These are phyloP conservation scores for Athrips mouffetella DNA, from an alignment of 2,888 invertebrate species.

Conservation along the genomic window DNA sequence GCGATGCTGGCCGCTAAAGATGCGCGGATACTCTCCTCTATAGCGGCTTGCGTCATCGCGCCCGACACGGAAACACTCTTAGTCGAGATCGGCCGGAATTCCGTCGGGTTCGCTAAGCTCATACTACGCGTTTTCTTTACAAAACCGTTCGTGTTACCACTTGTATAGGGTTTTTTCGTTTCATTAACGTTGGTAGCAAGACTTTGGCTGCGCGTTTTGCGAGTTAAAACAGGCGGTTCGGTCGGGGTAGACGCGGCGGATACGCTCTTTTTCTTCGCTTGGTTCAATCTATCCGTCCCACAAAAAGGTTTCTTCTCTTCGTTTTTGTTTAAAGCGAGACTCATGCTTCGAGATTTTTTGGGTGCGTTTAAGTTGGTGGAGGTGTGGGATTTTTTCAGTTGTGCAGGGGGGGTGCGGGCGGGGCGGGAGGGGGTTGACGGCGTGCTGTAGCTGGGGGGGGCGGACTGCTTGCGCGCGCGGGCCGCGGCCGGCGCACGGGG, in stretches of 20 bases:
- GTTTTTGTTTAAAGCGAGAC: conserved; percentile 46
- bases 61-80: conserved; percentile 50
- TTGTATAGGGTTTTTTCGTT: conserved; percentile 41
- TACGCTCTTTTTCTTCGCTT: conserved; percentile 38
- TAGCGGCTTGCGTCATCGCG: conserved; percentile 67
- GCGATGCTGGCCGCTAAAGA: conserved; percentile 62
- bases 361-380: conserved; percentile 42
- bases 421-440: conserved; percentile 58
- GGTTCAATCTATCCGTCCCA: conserved; percentile 54
- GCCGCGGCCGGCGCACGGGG: conserved; percentile 31
- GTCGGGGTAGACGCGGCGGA: conserved; percentile 51
- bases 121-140: conserved; percentile 65
- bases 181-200: conserved; percentile 58
- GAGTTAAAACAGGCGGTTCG: conserved; percentile 28
- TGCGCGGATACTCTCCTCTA: conserved; percentile 67
- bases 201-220: conserved; percentile 58
- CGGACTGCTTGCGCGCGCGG: conserved; percentile 59
- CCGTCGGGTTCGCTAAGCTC: conserved; percentile 54
- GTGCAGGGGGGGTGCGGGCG: conserved; percentile 51
- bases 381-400: conserved; percentile 52
- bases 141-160: conserved; percentile 33
- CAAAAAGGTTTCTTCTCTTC: conserved; percentile 45
- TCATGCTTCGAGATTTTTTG: conserved; percentile 70
- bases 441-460: conserved; percentile 51
- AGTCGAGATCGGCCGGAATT: conserved; percentile 42